A percentile compares a stretch with the other conserved stretches of the same genome.
These are phyloP conservation scores for Sphyrna mokarran DNA, from an alignment of 2,113 vertebrate genomes.

Conservation along the genomic window DNA sequence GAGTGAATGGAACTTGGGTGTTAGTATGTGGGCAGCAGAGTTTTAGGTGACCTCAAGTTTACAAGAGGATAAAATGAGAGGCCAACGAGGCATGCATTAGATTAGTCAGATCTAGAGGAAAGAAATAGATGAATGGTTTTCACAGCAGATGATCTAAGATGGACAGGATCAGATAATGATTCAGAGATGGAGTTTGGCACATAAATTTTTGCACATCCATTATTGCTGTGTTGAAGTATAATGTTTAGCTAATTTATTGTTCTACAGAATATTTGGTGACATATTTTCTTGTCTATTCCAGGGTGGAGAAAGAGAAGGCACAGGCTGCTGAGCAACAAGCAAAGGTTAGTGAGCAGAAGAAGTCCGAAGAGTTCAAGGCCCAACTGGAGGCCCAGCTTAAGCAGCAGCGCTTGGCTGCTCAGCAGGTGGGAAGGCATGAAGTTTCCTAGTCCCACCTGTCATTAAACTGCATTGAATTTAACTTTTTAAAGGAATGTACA, in stretches of 20 bases:
- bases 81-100: too few species aligned
- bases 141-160: too few species aligned
- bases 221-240: not conserved
- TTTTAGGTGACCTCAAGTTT: too few species aligned
- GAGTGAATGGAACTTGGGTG: too few species aligned
- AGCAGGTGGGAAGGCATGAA: conserved; percentile 65
- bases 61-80: too few species aligned
- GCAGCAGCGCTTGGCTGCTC: conserved; percentile 75
- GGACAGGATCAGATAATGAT: too few species aligned
- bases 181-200: not conserved
- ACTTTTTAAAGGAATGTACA: not conserved
- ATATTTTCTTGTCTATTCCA: conserved; percentile 46
- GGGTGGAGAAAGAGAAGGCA: conserved; percentile 91
- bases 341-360: conserved; percentile 79
- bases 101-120: too few species aligned
- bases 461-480: conserved; percentile 33
- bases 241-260: not conserved
- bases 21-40: too few species aligned
- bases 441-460: conserved; percentile 49
- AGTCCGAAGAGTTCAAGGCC: conserved; percentile 70
- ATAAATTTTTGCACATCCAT: not conserved
- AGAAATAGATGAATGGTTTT: too few species aligned
- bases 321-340: conserved; percentile 80
- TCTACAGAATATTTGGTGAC: not conserved
- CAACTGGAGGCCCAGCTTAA: conserved; percentile 78